Evolutionary conservation across 2,888 invertebrate species (phyloP).

Genomic region (Listrodromus nycthemerus): DNA sequence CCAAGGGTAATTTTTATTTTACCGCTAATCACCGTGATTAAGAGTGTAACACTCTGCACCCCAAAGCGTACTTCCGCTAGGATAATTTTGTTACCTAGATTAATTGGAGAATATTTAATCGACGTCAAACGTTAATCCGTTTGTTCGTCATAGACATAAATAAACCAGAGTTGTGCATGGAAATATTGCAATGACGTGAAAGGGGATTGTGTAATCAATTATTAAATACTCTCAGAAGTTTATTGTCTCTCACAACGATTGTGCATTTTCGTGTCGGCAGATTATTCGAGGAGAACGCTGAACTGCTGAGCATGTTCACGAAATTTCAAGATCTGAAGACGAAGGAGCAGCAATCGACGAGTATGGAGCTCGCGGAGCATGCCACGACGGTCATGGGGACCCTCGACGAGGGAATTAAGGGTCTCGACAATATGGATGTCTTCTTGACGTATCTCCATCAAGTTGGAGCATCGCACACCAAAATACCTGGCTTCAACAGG

Average conservation of each 20-base stretch:
- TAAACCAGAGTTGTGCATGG: too few species aligned
- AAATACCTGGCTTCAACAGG: conserved; percentile 94
- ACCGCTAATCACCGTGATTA: conserved; percentile 35
- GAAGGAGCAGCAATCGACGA: conserved; percentile 92
- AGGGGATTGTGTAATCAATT: too few species aligned
- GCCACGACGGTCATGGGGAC: conserved; percentile 96
- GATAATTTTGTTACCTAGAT: too few species aligned
- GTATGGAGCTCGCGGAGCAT: conserved; percentile 93
- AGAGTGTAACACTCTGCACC: neutral
- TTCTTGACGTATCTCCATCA: conserved; percentile 93
- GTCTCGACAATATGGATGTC: conserved; percentile 93
- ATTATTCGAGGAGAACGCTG: conserved; percentile 94
- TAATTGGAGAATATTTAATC: too few species aligned
- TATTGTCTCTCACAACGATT: too few species aligned
- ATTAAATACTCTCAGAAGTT: too few species aligned
- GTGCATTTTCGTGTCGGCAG: conserved; percentile 84
- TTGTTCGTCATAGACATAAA: too few species aligned
- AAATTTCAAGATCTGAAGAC: conserved; percentile 92
- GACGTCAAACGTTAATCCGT: too few species aligned
- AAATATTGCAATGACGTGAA: too few species aligned
- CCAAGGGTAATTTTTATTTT: conserved; percentile 37
- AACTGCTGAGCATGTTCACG: conserved; percentile 91
- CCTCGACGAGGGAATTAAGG: conserved; percentile 94
- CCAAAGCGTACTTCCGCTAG: too few species aligned
- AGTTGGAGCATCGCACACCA: conserved; percentile 93